Conservation (phyloP, 2,888 invertebrate species). For the Xanthorhoe designata region DNA sequence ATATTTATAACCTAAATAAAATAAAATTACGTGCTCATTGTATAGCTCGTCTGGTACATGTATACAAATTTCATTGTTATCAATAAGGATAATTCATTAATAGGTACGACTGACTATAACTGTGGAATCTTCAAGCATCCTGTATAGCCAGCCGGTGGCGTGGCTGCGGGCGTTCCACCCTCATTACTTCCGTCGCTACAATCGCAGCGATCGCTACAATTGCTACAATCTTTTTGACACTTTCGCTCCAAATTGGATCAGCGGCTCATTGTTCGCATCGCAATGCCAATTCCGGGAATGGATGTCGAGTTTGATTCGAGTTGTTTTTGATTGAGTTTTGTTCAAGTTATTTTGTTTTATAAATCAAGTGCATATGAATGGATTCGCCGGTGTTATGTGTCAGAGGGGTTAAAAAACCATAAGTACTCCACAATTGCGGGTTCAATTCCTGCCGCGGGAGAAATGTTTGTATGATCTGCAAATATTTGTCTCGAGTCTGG, state of each 20-base stretch:
- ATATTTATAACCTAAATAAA: too few species aligned
- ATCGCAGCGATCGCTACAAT: slow-evolving; percentile 48
- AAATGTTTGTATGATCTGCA: too few species aligned
- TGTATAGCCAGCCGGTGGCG: slow-evolving; percentile 68
- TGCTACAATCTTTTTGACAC: slow-evolving; percentile 70
- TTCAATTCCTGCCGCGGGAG: too few species aligned
- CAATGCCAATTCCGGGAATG: slow-evolving; percentile 67
- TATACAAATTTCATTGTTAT: too few species aligned
- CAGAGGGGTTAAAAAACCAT: too few species aligned
- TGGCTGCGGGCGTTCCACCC: slow-evolving; percentile 72
- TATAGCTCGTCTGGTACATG: too few species aligned
- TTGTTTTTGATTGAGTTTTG: slow-evolving; percentile 56
- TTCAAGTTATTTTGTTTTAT: slow-evolving; percentile 26
- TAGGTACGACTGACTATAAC: too few species aligned
- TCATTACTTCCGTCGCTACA: slow-evolving; percentile 65
- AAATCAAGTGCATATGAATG: neutral
- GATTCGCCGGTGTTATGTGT: too few species aligned
- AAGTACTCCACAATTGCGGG: too few species aligned
- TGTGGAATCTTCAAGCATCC: slow-evolving; percentile 13
- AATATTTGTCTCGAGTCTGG: too few species aligned
- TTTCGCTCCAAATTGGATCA: slow-evolving; percentile 79
- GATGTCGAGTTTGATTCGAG: slow-evolving; percentile 56
- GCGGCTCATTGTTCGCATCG: slow-evolving; percentile 65
- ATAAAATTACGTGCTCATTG: too few species aligned
- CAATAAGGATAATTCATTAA: too few species aligned